Conservation (phyloP, 2,888 invertebrate species). For the Amphipyra berbera region DNA sequence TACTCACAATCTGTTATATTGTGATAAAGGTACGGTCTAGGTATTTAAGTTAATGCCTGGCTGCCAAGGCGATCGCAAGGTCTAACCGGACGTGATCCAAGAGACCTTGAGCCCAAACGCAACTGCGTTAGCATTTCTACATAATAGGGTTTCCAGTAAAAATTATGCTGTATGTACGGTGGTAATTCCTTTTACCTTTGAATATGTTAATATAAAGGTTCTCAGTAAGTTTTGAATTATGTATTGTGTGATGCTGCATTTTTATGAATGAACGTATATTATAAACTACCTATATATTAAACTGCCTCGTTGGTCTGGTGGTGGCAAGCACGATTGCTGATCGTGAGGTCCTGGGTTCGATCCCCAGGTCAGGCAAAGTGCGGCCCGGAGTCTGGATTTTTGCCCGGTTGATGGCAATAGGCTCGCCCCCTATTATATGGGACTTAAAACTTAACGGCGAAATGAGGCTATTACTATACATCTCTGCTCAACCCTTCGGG, state of each 20-base stretch:
- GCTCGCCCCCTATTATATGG: too few relatives aligned
- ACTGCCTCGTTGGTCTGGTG: too few relatives aligned
- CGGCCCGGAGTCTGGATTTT: too few relatives aligned
- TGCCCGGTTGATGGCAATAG: too few relatives aligned
- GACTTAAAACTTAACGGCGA: too few relatives aligned
- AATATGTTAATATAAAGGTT: neutral
- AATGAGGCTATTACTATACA: too few relatives aligned
- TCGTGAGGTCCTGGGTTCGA: too few relatives aligned
- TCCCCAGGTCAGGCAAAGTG: too few relatives aligned
- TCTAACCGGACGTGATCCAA: conserved; percentile 45
- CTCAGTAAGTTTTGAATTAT: conserved; percentile 25
- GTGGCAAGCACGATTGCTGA: too few relatives aligned
- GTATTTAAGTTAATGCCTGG: conserved; percentile 31
- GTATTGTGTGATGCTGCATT: neutral
- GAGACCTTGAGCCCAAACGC: conserved; percentile 50
- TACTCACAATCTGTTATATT: neutral
- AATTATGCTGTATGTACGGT: conserved; percentile 9
- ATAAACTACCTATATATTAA: too few relatives aligned
- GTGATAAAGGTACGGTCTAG: conserved; percentile 7
- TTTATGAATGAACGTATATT: too few relatives aligned
- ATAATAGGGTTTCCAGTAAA: conserved; percentile 41
- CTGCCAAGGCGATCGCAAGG: conserved; percentile 52
- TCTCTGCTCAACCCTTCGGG: too few relatives aligned
- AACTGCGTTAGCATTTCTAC: conserved; percentile 42
- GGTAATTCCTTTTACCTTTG: neutral